Evolutionary conservation across 2,888 invertebrate genomes (phyloP).

Genomic region (Meteorus cinctellus): DNA sequence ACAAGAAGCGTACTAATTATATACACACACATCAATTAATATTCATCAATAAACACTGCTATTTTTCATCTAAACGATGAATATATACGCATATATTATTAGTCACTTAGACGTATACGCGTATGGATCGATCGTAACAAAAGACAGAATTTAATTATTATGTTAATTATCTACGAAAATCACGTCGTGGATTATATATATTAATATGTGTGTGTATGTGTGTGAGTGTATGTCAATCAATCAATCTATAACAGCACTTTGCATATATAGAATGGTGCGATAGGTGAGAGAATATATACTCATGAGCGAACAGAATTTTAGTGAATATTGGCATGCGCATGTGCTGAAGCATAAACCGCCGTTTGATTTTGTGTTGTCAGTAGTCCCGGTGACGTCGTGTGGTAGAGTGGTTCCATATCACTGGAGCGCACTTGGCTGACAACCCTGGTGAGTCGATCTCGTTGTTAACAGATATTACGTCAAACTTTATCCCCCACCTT

Average conservation of each 20-base stretch:
- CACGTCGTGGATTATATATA: background rate
- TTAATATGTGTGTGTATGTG: no score
- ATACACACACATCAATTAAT: conserved; percentile 51
- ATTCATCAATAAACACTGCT: conserved; percentile 54
- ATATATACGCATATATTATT: background rate
- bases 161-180: background rate
- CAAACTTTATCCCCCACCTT: background rate
- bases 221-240: no score
- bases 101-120: background rate
- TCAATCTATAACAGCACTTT: background rate
- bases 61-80: conserved; percentile 43
- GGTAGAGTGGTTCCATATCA: conserved; percentile 51
- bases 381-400: conserved; percentile 56
- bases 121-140: background rate
- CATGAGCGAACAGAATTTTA: background rate
- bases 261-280: background rate
- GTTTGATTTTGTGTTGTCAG: conserved; percentile 57
- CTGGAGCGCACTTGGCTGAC: conserved; percentile 20
- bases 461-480: background rate
- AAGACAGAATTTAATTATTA: background rate
- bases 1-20: no score
- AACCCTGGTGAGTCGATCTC: conserved; percentile 53
- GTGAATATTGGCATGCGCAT: conserved; percentile 40
- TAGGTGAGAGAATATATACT: background rate
- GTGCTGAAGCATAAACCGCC: conserved; percentile 45